Evolutionary conservation across 2,797 vertebrate species (phyloP).

Genomic region (Myripristis jacobus): DNA sequence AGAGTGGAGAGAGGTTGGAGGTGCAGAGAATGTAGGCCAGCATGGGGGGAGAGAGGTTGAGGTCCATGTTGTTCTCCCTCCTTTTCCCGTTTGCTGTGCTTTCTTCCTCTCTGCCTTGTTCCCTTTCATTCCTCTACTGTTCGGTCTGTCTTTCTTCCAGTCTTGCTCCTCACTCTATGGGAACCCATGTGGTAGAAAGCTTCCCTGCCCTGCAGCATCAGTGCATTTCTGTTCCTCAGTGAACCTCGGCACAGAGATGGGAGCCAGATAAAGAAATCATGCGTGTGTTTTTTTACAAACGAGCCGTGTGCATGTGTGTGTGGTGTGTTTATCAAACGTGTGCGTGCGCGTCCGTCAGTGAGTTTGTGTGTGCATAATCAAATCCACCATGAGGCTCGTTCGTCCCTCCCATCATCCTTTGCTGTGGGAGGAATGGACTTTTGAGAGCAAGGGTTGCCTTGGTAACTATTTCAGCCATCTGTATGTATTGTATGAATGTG

Average conservation of each 20-base stretch:
- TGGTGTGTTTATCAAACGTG: neutral
- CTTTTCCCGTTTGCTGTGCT: neutral
- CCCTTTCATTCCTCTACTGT: slow-evolving; percentile 14
- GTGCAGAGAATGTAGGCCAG: slow-evolving; percentile 2
- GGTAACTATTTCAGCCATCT: slow-evolving; percentile 78
- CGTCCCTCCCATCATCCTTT: slow-evolving; percentile 63
- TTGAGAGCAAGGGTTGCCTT: slow-evolving; percentile 75
- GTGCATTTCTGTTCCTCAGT: slow-evolving; percentile 61
- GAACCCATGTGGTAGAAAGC: slow-evolving; percentile 49
- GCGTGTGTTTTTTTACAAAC: slow-evolving; percentile 22
- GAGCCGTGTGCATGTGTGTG: neutral
- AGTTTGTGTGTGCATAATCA: slow-evolving; percentile 15
- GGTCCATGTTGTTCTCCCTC: slow-evolving; percentile 14
- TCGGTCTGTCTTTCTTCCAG: neutral
- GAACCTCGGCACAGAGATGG: slow-evolving; percentile 49
- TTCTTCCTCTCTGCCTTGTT: slow-evolving; percentile 7
- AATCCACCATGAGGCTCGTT: slow-evolving; percentile 25
- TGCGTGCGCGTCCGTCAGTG: neutral
- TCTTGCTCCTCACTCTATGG: slow-evolving; percentile 24
- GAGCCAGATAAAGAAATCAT: slow-evolving; percentile 43
- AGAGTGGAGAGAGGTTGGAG: slow-evolving; percentile 29
- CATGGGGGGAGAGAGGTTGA: slow-evolving; percentile 3
- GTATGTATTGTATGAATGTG: slow-evolving; percentile 62
- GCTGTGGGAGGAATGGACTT: slow-evolving; percentile 51
- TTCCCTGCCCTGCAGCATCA: slow-evolving; percentile 46